These are phyloP conservation scores for Gambelia wislizenii DNA, from an alignment of 2,797 vertebrate species.

Conservation along the genomic window DNA sequence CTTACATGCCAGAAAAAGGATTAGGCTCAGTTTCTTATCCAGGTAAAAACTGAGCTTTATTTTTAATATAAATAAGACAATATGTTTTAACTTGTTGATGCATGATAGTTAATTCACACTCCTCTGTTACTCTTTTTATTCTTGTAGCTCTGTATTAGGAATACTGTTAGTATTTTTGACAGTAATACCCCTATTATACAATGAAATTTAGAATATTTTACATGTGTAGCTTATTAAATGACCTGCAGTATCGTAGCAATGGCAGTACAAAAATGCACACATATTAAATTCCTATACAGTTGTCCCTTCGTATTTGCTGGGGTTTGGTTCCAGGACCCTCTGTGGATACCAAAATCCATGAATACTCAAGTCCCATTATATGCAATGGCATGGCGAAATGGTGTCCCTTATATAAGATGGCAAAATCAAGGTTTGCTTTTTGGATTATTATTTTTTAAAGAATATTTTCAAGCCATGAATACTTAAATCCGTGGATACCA, in stretches of 20 bases:
- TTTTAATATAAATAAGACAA: neutral
- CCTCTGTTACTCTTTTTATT: neutral
- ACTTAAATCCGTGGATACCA: too few relatives aligned
- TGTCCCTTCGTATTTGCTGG: too few relatives aligned
- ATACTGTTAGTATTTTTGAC: neutral
- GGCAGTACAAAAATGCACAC: neutral
- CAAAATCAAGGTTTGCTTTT: too few relatives aligned
- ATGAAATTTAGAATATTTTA: neutral
- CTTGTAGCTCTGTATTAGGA: neutral
- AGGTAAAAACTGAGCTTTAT: neutral
- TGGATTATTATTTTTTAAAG: too few relatives aligned
- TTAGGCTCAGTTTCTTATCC: neutral
- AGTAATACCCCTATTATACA: neutral
- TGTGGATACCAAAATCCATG: too few relatives aligned
- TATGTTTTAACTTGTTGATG: neutral
- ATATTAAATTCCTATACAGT: neutral
- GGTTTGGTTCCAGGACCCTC: too few relatives aligned
- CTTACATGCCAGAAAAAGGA: too few relatives aligned
- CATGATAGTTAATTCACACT: neutral
- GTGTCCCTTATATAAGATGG: too few relatives aligned
- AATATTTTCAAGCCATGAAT: too few relatives aligned
- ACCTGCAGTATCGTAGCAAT: neutral
- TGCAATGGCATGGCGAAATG: too few relatives aligned
- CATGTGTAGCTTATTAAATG: neutral
- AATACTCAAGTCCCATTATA: too few relatives aligned